phyloP scores from a whole-genome alignment of 2,113 vertebrate species.

The Neopipo cinnamomea region DNA sequence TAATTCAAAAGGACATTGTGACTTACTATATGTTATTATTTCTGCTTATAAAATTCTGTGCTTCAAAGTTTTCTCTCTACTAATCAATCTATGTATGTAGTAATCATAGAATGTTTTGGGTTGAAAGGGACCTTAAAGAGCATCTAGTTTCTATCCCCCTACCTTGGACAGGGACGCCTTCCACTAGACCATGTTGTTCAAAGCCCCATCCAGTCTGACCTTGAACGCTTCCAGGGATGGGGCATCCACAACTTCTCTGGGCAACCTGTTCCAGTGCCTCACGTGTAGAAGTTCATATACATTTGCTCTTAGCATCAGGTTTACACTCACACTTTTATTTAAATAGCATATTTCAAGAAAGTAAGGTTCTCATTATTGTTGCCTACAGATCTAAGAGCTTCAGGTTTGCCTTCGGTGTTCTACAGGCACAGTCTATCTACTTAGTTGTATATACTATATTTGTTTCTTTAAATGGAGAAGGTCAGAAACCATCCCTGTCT shows the following conservation, averaged over 20 bases:
- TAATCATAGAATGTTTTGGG: background rate
- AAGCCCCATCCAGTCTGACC: background rate
- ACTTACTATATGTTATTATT: background rate
- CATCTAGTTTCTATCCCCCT: background rate
- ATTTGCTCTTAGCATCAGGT: background rate
- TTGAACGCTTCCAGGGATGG: background rate
- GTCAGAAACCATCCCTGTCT: background rate
- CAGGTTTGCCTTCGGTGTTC: background rate
- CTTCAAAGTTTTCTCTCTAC: background rate
- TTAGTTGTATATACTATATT: background rate
- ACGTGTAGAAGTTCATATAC: background rate
- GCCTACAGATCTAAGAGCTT: background rate
- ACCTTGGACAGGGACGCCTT: fast-evolving
- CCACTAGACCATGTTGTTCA: background rate
- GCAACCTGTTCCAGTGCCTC: background rate
- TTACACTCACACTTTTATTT: background rate
- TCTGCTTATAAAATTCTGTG: background rate
- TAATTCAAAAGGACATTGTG: background rate
- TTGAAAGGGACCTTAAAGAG: background rate
- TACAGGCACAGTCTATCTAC: background rate
- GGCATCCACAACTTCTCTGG: background rate
- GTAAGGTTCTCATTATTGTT: background rate
- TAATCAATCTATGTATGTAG: background rate
- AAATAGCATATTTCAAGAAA: background rate
- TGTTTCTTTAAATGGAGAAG: background rate